These are phyloP conservation scores for Thunnus albacares DNA, from an alignment of 2,797 vertebrate genomes.

Conservation along the genomic window DNA sequence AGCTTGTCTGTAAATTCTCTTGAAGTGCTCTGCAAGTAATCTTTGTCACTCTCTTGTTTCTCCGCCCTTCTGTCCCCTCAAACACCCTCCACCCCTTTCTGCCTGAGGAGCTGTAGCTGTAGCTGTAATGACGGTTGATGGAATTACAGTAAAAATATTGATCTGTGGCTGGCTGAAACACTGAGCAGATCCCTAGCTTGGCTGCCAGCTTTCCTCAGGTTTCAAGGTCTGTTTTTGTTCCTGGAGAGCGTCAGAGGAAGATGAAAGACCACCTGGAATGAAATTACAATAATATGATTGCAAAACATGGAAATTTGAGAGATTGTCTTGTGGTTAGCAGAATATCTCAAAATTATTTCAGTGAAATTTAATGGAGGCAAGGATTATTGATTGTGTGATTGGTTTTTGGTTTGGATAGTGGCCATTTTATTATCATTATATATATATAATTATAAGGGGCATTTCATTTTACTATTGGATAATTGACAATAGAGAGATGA, in stretches of 20 bases:
- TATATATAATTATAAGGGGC: too few species aligned
- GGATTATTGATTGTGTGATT: not conserved
- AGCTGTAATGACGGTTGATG: constrained; percentile 57
- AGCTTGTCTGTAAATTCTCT: constrained; percentile 27
- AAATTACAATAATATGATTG: constrained; percentile 41
- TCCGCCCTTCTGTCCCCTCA: constrained; percentile 23
- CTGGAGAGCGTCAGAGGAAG: constrained; percentile 26
- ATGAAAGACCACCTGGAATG: constrained; percentile 27
- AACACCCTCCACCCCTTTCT: constrained; percentile 11
- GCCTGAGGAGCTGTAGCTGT: constrained; percentile 18
- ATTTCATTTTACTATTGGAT: not conserved
- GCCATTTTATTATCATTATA: not conserved
- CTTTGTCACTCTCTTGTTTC: constrained; percentile 20
- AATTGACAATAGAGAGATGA: not conserved
- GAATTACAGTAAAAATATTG: constrained; percentile 76
- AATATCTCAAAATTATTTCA: not conserved
- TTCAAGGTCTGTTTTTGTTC: constrained; percentile 56
- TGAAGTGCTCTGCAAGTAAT: constrained; percentile 42
- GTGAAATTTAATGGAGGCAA: not conserved
- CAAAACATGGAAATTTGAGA: constrained; percentile 20
- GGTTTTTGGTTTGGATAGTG: not conserved
- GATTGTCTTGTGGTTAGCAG: constrained; percentile 9
- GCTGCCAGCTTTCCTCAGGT: constrained; percentile 44
- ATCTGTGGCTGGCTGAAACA: constrained; percentile 58
- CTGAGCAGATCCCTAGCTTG: constrained; percentile 35